These are phyloP conservation scores for Corythoichthys intestinalis DNA, from an alignment of 2,113 vertebrate genomes.

Conservation along the genomic window DNA sequence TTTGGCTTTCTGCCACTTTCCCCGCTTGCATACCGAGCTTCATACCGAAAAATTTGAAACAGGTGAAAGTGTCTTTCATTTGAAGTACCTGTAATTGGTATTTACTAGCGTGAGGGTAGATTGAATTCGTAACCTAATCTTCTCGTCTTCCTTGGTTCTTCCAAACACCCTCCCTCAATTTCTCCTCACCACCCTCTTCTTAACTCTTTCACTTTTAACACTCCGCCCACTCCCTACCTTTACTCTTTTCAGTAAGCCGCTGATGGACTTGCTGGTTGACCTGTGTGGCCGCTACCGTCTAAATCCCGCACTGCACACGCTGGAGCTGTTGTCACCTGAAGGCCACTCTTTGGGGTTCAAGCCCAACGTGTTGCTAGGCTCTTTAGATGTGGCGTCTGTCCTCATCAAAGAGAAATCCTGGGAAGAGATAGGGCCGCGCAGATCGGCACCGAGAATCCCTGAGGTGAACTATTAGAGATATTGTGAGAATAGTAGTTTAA, in stretches of 20 bases:
- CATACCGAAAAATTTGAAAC: neutral
- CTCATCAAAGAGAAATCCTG: slow-evolving; percentile 84
- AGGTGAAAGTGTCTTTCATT: slow-evolving; percentile 17
- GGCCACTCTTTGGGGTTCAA: slow-evolving; percentile 83
- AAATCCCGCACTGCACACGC: slow-evolving; percentile 85
- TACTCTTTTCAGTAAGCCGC: slow-evolving; percentile 80
- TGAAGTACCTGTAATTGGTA: slow-evolving; percentile 26
- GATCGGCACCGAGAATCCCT: slow-evolving; percentile 79
- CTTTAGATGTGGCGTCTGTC: slow-evolving; percentile 79
- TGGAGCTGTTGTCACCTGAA: slow-evolving; percentile 80
- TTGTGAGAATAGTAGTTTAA: neutral
- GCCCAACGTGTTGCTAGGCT: slow-evolving; percentile 86
- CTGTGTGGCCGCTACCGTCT: slow-evolving; percentile 86
- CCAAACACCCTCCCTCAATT: slow-evolving; percentile 29
- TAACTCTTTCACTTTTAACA: slow-evolving; percentile 23
- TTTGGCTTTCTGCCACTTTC: no score
- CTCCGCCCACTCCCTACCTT: slow-evolving; percentile 17
- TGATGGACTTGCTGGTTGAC: slow-evolving; percentile 97
- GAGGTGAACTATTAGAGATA: slow-evolving; percentile 76
- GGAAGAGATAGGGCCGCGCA: slow-evolving; percentile 79
- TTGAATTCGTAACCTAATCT: slow-evolving; percentile 42
- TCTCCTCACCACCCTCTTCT: slow-evolving; percentile 17
- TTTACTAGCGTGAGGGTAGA: slow-evolving; percentile 22
- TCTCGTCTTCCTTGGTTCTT: slow-evolving; percentile 26
- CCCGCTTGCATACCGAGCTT: no score